Percentiles rank a stretch among this genome's conserved stretches.
Conservation (phyloP, 2,888 invertebrate genomes). For the Parelbella ahira region DNA sequence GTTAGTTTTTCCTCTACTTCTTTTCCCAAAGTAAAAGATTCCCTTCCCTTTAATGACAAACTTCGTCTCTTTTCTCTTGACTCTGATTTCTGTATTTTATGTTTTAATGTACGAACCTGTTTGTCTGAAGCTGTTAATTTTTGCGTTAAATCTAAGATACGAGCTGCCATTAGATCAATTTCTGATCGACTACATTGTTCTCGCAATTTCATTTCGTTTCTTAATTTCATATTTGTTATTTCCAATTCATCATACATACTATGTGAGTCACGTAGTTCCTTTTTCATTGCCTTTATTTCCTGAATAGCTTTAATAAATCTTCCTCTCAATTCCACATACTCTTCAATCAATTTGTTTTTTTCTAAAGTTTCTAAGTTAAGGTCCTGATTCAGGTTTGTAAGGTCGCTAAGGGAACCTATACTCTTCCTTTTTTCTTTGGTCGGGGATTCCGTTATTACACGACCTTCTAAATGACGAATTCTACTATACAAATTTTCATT, state of each 20-base stretch:
- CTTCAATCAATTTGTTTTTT: conserved; percentile 88
- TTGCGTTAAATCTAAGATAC: conserved; percentile 90
- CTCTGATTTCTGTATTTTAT: conserved; percentile 89
- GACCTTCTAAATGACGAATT: conserved; percentile 86
- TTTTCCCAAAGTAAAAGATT: conserved; percentile 89
- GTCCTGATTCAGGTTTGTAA: conserved; percentile 89
- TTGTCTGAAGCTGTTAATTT: conserved; percentile 91
- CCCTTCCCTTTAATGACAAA: conserved; percentile 90
- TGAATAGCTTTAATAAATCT: conserved; percentile 91
- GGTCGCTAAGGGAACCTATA: conserved; percentile 89
- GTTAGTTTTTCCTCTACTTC: conserved; percentile 91
- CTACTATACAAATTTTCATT: conserved; percentile 87
- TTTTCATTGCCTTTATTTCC: conserved; percentile 91
- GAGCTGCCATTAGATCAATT: conserved; percentile 88
- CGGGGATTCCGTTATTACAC: conserved; percentile 69
- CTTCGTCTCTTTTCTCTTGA: conserved; percentile 89
- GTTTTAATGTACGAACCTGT: conserved; percentile 88
- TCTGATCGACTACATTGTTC: conserved; percentile 86
- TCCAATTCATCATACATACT: conserved; percentile 90
- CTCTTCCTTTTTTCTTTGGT: conserved; percentile 83
- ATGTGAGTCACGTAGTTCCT: conserved; percentile 89
- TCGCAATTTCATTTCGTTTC: conserved; percentile 84
- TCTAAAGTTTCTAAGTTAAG: conserved; percentile 86
- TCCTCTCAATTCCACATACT: conserved; percentile 87
- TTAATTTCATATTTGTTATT: conserved; percentile 86